phyloP scores from a whole-genome alignment of 1,140 invertebrate genomes.

The Drosophila ercepeae region DNA sequence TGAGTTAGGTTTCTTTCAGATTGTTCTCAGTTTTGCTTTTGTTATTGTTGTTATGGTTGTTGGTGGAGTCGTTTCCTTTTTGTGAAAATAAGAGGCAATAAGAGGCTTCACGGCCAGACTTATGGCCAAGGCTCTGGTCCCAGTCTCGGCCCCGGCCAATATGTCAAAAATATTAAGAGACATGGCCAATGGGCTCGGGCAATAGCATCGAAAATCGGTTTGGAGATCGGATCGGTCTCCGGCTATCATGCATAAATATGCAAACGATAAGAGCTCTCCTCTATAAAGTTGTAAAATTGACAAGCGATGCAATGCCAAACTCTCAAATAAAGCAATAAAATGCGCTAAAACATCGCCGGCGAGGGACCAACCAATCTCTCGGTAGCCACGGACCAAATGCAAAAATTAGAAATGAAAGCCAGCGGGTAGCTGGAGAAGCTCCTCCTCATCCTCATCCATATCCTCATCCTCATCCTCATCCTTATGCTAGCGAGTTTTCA shows the following conservation, averaged over 20 bases:
- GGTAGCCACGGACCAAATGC: conserved; percentile 1
- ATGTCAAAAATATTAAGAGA: conserved; percentile 83
- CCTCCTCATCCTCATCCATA: neutral
- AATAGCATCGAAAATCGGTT: conserved; percentile 30
- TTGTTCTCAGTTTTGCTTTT: conserved; percentile 18
- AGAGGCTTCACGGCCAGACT: conserved; percentile 40
- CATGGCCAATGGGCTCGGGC: conserved; percentile 63
- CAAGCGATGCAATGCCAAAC: conserved; percentile 68
- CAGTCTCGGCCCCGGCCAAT: conserved; percentile 60
- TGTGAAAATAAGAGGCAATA: conserved; percentile 68
- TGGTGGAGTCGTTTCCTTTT: conserved; percentile 37
- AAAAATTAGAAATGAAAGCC: conserved; percentile 69
- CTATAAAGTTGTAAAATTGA: conserved; percentile 83
- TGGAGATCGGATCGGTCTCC: conserved; percentile 13
- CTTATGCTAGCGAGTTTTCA: neutral
- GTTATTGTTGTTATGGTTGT: conserved; percentile 15
- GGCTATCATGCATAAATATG: conserved; percentile 68
- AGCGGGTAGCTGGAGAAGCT: conserved; percentile 52
- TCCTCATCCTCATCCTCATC: neutral
- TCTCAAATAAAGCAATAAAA: conserved; percentile 81
- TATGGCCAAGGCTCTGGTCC: conserved; percentile 45
- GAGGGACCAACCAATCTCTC: conserved; percentile 17
- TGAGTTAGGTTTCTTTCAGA: conserved; percentile 39
- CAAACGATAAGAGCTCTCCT: conserved; percentile 76
- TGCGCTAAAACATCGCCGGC: conserved; percentile 70